Evolutionary conservation across 2,797 vertebrate species (phyloP), one percentile per base, ranked within the genome.

Genomic region (Synaphobranchus kaupii): DNA sequence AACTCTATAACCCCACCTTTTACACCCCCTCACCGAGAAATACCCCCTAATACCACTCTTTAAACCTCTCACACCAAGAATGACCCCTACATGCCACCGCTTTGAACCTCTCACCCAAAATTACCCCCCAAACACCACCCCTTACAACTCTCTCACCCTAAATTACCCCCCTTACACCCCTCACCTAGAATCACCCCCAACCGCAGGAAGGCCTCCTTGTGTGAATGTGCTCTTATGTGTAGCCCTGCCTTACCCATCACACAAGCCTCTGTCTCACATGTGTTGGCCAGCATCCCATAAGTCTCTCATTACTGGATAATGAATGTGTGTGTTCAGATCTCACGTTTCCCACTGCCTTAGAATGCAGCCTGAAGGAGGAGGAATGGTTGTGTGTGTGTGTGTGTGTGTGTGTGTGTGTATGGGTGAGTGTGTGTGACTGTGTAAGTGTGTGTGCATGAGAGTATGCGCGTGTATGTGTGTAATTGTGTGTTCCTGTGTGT

Each of bases 401-500:
- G 68, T 71, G 68, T 31, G 60, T 63, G 60, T 7, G 2, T 63
- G 60, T 63, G 60, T 63, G 22, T 63, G 60, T 63, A 8, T 63
- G 1, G 1, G 60, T 63, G 58, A 48, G n/a, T 68, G 84, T 85
- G 84, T 68, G 20, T 85, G 60, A 25, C 34, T 85, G 50, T 83
- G 81, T 83, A 44, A 54, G 81, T 25, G 52, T 9, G 5, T 81
- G 78, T 81, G 9, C 20, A 39, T 83, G 25, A 4, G 17, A 0
- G 15, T 17, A 3, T 25, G 22, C 7, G 58, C 25, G 20, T 15
- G 13, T 20, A 13, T 20, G 56, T 20, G 20, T 58, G 56, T 17
- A 25, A 22, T 63, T 63, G 20, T 63, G 60, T 1, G n/a, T n/a
- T n/a, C n/a, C n/a, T n/a, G 54, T 13, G 52, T 12, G 52, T 12